Evolutionary conservation across 1,140 invertebrate genomes (phyloP).

Genomic region (Zaprionus gabonicus): DNA sequence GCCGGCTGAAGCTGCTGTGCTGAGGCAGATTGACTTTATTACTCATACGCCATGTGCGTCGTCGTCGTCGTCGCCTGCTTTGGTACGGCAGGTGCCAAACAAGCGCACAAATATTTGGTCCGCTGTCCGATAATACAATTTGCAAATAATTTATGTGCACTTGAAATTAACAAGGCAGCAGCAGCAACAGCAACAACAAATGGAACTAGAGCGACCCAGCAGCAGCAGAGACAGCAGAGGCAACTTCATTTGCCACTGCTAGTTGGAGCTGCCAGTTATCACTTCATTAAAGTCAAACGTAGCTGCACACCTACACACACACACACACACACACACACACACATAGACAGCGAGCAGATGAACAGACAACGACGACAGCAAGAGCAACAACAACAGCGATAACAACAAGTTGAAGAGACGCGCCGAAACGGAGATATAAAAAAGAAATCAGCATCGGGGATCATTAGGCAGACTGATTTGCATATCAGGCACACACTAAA

Average conservation of each 20-base stretch:
- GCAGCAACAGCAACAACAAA: constrained; percentile 17
- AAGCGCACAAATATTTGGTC: constrained; percentile 61
- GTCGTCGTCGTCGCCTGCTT: constrained; percentile 19
- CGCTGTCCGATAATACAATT: constrained; percentile 56
- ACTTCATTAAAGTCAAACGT: constrained; percentile 63
- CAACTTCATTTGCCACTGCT: constrained; percentile 6
- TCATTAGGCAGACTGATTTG: constrained; percentile 1
- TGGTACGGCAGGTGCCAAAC: constrained; percentile 74
- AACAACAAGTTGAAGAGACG: neutral
- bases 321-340: constrained; percentile 9
- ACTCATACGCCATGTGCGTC: constrained; percentile 70
- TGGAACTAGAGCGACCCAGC: constrained; percentile 46
- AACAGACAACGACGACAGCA: neutral
- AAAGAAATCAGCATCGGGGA: neutral
- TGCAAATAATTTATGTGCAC: constrained; percentile 64
- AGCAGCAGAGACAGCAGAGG: neutral
- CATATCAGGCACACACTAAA: neutral
- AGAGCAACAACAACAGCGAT: neutral
- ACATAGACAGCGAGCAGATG: neutral
- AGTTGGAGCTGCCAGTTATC: constrained; percentile 48
- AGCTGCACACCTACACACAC: constrained; percentile 22
- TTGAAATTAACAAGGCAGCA: constrained; percentile 44
- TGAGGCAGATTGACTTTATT: constrained; percentile 75
- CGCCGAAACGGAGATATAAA: neutral
- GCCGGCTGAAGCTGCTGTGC: constrained; percentile 16